A percentile compares a stretch with the other conserved stretches of the same genome.
phyloP scores from a whole-genome alignment of 2,113 vertebrate species.

The Pachypanchax playfairii region DNA sequence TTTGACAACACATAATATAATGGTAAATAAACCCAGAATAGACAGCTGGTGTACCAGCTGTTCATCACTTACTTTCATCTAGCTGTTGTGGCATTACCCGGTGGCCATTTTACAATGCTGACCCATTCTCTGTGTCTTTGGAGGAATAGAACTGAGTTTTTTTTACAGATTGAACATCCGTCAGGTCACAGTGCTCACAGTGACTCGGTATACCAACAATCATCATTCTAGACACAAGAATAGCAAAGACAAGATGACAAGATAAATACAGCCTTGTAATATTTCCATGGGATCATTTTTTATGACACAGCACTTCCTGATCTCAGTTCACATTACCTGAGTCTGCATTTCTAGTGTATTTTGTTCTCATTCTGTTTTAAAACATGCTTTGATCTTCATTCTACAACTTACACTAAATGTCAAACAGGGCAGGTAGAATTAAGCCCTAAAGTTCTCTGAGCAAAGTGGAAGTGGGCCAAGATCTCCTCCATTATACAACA shows the following conservation, averaged over 20 bases:
- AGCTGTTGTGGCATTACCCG: neutral
- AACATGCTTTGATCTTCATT: slow-evolving; percentile 22
- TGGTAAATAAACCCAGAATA: neutral
- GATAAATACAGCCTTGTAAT: neutral
- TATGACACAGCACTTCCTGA: neutral
- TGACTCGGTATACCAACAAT: no score
- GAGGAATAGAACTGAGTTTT: neutral
- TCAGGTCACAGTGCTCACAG: no score
- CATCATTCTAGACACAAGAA: neutral
- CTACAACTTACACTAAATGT: slow-evolving; percentile 27
- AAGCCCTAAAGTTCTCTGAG: slow-evolving; percentile 39
- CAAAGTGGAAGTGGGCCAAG: slow-evolving; percentile 57
- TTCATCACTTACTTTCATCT: slow-evolving; percentile 33
- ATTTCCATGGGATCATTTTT: neutral
- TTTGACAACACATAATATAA: no score
- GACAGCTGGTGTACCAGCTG: slow-evolving; percentile 43
- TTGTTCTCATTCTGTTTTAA: slow-evolving; percentile 31
- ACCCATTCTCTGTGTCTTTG: neutral
- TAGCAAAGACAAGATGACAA: neutral
- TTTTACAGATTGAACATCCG: no score
- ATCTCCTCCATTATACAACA: slow-evolving; percentile 49
- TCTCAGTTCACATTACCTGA: slow-evolving; percentile 9
- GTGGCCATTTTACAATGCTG: neutral
- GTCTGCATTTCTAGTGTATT: slow-evolving; percentile 8
- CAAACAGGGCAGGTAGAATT: slow-evolving; percentile 43